Conservation (phyloP, 2,797 vertebrate genomes). For the Allobates femoralis region DNA sequence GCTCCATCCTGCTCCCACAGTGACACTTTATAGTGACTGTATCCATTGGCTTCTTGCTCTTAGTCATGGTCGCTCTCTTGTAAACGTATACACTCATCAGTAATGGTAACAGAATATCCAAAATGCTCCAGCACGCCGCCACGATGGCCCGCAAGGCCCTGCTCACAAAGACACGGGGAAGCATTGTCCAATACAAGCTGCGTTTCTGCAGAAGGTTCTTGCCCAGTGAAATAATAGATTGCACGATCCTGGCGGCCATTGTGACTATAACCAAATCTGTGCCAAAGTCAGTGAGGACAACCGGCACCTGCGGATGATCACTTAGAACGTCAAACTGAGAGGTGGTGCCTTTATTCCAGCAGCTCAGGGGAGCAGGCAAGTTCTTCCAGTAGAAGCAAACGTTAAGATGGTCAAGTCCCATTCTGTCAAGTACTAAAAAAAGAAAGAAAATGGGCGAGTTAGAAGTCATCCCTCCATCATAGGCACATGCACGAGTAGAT, state of each 20-base stretch:
- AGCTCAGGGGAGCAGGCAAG: constrained; percentile 14
- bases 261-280: constrained; percentile 39
- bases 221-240: background rate
- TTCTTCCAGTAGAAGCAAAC: constrained; percentile 19
- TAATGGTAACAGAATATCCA: background rate
- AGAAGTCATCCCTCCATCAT: too few relatives aligned
- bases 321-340: constrained; percentile 30
- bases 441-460: background rate
- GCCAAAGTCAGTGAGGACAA: constrained; percentile 7
- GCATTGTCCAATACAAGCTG: background rate
- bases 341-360: constrained; percentile 28
- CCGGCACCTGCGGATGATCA: background rate
- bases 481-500: too few relatives aligned
- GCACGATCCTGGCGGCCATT: constrained; percentile 41
- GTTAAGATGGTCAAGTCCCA: constrained; percentile 28
- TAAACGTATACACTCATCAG: background rate
- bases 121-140: constrained; percentile 2
- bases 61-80: background rate
- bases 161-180: constrained; percentile 7
- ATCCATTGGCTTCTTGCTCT: background rate
- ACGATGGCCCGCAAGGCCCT: background rate
- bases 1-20: background rate
- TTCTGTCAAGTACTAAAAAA: background rate
- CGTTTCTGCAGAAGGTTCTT: constrained; percentile 29
- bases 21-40: background rate